Conservation (phyloP, 2,113 vertebrate genomes). For the Macaca mulatta region DNA sequence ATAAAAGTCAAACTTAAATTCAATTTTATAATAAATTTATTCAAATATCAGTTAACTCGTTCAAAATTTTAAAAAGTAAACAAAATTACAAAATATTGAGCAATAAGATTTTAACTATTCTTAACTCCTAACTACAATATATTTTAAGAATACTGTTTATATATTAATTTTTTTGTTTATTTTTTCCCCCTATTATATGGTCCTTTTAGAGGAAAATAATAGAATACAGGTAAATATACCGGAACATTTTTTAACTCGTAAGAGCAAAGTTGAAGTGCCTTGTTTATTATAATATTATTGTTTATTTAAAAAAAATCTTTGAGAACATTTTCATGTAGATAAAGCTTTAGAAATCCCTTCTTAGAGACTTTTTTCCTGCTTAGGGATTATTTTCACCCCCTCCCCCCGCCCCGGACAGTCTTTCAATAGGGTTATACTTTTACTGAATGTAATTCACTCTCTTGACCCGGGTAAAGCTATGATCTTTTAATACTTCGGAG, state of each 20-base stretch:
- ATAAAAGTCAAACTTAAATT: background rate
- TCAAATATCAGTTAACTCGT: background rate
- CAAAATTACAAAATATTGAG: background rate
- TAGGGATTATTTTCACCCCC: too few relatives aligned
- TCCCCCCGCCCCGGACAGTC: accelerated
- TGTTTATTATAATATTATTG: background rate
- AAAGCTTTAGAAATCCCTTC: background rate
- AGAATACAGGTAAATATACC: background rate
- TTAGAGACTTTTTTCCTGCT: background rate
- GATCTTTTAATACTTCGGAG: background rate
- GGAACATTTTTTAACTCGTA: background rate
- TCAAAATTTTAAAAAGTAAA: background rate
- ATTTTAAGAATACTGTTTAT: background rate
- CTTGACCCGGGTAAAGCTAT: background rate
- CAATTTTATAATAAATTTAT: background rate
- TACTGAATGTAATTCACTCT: background rate
- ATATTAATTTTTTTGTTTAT: background rate
- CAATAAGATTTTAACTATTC: background rate
- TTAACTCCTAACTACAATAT: background rate
- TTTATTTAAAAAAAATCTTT: background rate
- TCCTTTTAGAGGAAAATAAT: background rate
- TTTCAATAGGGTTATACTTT: background rate
- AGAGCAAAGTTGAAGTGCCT: background rate
- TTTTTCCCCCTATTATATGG: background rate
- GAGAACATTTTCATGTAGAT: background rate